A percentile compares a stretch with the other conserved stretches of the same genome.
phyloP scores from a whole-genome alignment of 1,140 invertebrate genomes.

The Pseudomyrmex gracilis region DNA sequence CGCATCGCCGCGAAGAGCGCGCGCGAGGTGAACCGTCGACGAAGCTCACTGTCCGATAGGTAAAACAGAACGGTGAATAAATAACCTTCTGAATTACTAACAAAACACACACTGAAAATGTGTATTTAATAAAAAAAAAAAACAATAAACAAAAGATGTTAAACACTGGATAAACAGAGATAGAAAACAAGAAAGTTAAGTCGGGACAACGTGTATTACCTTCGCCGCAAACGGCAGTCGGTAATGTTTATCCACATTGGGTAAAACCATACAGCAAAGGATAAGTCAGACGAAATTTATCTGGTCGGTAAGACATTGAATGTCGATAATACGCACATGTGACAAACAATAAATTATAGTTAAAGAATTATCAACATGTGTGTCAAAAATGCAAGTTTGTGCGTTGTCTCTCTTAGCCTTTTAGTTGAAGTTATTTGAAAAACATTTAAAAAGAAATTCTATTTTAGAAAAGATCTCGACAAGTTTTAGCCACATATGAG shows the following conservation, averaged over 20 bases:
- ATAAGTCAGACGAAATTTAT: not conserved
- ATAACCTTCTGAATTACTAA: not conserved
- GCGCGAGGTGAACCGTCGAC: not conserved
- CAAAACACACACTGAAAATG: not conserved
- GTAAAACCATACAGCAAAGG: not conserved
- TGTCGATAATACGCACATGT: slow-evolving; percentile 8
- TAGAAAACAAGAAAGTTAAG: too few relatives aligned
- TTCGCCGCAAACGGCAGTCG: not conserved
- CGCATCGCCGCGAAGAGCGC: not conserved
- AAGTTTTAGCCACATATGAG: not conserved
- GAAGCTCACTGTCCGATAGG: not conserved
- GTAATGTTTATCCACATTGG: not conserved
- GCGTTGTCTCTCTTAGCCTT: too few relatives aligned
- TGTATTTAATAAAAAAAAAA: not conserved
- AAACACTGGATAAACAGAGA: not conserved
- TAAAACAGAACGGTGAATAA: not conserved
- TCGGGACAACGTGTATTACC: too few relatives aligned
- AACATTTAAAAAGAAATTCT: not conserved
- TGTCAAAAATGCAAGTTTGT: not conserved
- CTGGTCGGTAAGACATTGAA: not conserved
- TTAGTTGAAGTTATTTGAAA: not conserved
- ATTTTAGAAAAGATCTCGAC: not conserved
- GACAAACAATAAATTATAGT: not conserved
- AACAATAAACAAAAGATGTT: not conserved
- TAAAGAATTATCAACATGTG: not conserved